A percentile compares a stretch with the other conserved stretches of the same genome.
phyloP scores from a whole-genome alignment of 2,797 vertebrate genomes.

The Euthynnus affinis region DNA sequence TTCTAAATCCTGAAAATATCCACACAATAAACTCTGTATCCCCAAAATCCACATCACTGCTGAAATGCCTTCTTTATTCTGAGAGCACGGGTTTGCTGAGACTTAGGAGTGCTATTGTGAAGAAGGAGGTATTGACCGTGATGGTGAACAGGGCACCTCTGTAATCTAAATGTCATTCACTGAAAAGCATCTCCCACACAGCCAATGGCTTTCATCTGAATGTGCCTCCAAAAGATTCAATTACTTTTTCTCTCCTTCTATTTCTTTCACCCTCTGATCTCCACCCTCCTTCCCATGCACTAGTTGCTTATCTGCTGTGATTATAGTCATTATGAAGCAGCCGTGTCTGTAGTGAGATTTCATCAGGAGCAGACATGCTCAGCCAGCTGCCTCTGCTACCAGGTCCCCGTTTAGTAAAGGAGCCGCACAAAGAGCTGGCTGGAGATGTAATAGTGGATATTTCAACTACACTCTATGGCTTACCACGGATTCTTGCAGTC shows the following conservation, averaged over 20 bases:
- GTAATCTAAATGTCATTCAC: constrained; percentile 88
- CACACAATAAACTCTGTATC: constrained; percentile 42
- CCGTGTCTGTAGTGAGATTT: constrained; percentile 81
- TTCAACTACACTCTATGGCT: constrained; percentile 38
- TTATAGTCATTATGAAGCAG: constrained; percentile 87
- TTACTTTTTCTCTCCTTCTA: constrained; percentile 85
- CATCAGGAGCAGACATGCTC: constrained; percentile 74
- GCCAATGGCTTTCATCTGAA: constrained; percentile 85
- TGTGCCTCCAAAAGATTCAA: constrained; percentile 86
- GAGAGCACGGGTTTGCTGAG: constrained; percentile 63
- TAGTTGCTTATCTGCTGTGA: constrained; percentile 86
- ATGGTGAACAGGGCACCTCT: constrained; percentile 82
- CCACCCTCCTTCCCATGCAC: constrained; percentile 78
- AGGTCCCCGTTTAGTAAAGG: constrained; percentile 71
- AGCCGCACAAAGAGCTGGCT: constrained; percentile 46
- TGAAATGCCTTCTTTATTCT: constrained; percentile 66
- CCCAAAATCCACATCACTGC: constrained; percentile 60
- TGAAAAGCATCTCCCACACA: constrained; percentile 85
- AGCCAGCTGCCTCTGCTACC: constrained; percentile 78
- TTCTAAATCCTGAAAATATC: constrained; percentile 57
- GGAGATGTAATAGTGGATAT: constrained; percentile 45
- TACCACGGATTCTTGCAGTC: constrained; percentile 16
- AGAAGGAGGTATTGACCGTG: constrained; percentile 83
- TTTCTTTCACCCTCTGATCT: constrained; percentile 78
- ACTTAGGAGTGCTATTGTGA: constrained; percentile 80